phyloP scores from a whole-genome alignment of 2,888 invertebrate genomes.

The Dicyrtomina minuta region DNA sequence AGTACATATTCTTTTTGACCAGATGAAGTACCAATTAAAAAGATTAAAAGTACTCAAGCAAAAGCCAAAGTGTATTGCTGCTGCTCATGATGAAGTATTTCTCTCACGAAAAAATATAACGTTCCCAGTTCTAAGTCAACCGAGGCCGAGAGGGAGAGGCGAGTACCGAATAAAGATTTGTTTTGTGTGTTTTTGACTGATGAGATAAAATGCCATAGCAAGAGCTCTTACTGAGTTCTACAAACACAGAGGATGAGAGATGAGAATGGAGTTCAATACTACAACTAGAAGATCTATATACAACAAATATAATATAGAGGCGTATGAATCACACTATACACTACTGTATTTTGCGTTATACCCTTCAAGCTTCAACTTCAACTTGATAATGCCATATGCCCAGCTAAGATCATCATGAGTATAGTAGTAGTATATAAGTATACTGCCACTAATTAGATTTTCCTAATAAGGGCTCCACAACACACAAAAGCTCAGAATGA shows the following conservation, averaged over 20 bases:
- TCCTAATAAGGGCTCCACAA: slow-evolving; percentile 32
- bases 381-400: slow-evolving; percentile 8
- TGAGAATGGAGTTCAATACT: background rate
- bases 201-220: too few relatives aligned
- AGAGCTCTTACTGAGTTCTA: background rate
- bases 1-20: too few relatives aligned
- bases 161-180: slow-evolving; percentile 8
- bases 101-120: too few relatives aligned
- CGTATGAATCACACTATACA: background rate
- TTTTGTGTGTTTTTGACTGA: slow-evolving; percentile 2
- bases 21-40: slow-evolving; percentile 1
- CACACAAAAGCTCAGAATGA: slow-evolving; percentile 10
- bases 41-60: slow-evolving; percentile 1
- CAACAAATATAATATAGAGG: background rate
- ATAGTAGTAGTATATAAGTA: background rate
- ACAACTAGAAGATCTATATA: too few relatives aligned
- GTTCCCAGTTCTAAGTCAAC: too few relatives aligned
- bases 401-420: background rate
- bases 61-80: too few relatives aligned
- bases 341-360: background rate
- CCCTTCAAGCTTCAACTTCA: slow-evolving; percentile 9
- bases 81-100: too few relatives aligned
- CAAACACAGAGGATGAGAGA: background rate
- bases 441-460: slow-evolving; percentile 33
- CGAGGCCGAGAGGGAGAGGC: too few relatives aligned